Evolutionary conservation across 2,113 vertebrate species (phyloP).

Genomic region (Litocranius walleri): DNA sequence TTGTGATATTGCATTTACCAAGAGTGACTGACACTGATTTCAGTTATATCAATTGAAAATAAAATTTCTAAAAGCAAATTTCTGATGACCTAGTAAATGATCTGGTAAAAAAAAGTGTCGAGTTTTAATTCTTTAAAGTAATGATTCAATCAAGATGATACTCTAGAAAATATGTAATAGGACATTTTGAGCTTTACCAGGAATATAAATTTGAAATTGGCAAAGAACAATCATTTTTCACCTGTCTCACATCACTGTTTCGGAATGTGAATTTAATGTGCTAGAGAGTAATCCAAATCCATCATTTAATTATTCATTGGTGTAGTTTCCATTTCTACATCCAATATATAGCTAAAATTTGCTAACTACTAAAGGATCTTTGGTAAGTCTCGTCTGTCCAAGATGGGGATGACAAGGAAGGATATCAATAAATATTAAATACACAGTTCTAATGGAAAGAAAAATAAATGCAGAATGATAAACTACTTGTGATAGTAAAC

Average conservation of each 20-base stretch:
- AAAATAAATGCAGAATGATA: conserved; percentile 38
- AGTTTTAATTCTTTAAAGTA: conserved; percentile 9
- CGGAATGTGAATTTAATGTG: conserved; percentile 35
- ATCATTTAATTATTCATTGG: conserved; percentile 61
- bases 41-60: neutral
- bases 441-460: conserved; percentile 20
- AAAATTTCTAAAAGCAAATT: neutral
- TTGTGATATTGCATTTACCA: neutral
- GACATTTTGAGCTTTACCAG: conserved; percentile 12
- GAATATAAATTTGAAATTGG: conserved; percentile 23
- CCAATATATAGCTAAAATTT: conserved; percentile 14
- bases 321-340: conserved; percentile 34
- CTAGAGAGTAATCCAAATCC: conserved; percentile 17
- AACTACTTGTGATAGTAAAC: neutral
- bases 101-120: neutral
- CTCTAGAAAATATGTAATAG: neutral
- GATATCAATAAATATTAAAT: conserved; percentile 49
- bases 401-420: neutral
- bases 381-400: neutral
- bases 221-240: conserved; percentile 36
- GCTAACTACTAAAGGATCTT: neutral
- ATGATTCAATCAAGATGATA: conserved; percentile 4
- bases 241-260: conserved; percentile 4
- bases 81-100: neutral
- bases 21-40: neutral